Evolutionary conservation across 2,113 vertebrate species (phyloP).

Genomic region (Eolophus roseicapilla): DNA sequence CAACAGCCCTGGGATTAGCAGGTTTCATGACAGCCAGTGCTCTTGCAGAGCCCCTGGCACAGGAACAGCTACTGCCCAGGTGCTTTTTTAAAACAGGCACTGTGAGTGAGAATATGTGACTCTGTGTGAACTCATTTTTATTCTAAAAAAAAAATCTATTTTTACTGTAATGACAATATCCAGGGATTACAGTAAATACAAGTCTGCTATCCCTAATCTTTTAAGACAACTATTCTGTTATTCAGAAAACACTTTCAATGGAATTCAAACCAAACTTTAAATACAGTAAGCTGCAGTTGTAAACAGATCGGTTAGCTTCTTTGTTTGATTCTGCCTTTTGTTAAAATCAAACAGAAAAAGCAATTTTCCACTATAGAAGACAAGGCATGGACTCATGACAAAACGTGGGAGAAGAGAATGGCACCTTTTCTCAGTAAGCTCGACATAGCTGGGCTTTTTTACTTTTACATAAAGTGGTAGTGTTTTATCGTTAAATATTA

Average conservation of each 20-base stretch:
- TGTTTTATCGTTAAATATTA: background rate
- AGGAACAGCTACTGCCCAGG: accelerated
- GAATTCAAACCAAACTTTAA: background rate
- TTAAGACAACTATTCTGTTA: background rate
- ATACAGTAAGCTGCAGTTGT: background rate
- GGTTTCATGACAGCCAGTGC: background rate
- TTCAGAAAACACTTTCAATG: background rate
- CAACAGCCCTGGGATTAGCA: background rate
- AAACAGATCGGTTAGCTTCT: background rate
- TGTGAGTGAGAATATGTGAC: background rate
- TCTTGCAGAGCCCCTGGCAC: background rate
- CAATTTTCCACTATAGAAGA: background rate
- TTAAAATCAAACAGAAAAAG: background rate
- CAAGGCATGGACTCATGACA: background rate
- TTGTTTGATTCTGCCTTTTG: background rate
- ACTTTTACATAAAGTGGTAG: background rate
- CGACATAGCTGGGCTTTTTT: background rate
- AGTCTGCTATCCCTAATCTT: background rate
- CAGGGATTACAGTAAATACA: background rate
- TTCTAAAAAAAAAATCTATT: background rate
- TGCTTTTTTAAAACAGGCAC: background rate
- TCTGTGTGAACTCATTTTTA: background rate
- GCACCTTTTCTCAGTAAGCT: background rate
- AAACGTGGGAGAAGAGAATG: background rate
- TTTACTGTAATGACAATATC: background rate